Evolutionary conservation across 2,113 vertebrate genomes (phyloP).

Genomic region (Mobula birostris): DNA sequence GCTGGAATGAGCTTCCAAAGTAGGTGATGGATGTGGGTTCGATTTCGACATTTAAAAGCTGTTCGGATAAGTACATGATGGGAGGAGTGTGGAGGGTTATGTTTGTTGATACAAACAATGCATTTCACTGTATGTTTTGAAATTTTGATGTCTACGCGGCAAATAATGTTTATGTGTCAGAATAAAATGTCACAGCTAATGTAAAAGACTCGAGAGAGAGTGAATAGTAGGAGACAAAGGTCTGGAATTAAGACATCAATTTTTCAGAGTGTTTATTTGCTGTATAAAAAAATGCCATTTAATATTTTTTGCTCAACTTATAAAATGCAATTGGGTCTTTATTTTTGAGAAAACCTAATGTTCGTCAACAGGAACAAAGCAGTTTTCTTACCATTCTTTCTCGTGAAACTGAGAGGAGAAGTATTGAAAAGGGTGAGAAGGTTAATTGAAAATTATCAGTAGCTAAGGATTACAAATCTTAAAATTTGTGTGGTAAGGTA

Average conservation of each 20-base stretch:
- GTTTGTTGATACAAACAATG: too few species aligned
- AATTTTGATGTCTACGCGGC: too few species aligned
- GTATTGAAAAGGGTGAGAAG: not conserved
- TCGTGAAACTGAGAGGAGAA: not conserved
- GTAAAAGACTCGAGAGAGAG: not conserved
- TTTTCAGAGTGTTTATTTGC: not conserved
- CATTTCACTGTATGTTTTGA: too few species aligned
- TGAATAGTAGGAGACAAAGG: not conserved
- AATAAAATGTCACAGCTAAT: not conserved
- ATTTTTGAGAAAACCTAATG: not conserved
- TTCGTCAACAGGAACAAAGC: not conserved
- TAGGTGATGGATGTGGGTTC: too few species aligned
- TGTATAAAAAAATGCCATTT: not conserved
- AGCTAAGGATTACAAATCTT: not conserved
- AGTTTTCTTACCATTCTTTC: not conserved
- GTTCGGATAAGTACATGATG: too few species aligned
- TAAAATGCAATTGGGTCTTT: not conserved
- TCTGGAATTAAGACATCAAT: not conserved
- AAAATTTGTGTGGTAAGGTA: not conserved
- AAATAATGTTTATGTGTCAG: too few species aligned
- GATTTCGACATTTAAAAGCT: too few species aligned
- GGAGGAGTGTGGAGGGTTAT: too few species aligned
- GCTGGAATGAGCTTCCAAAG: too few species aligned
- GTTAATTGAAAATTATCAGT: not conserved
- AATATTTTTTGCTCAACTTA: not conserved